These are phyloP conservation scores for Chrysopa pallens DNA, from an alignment of 1,140 invertebrate species.

Conservation along the genomic window DNA sequence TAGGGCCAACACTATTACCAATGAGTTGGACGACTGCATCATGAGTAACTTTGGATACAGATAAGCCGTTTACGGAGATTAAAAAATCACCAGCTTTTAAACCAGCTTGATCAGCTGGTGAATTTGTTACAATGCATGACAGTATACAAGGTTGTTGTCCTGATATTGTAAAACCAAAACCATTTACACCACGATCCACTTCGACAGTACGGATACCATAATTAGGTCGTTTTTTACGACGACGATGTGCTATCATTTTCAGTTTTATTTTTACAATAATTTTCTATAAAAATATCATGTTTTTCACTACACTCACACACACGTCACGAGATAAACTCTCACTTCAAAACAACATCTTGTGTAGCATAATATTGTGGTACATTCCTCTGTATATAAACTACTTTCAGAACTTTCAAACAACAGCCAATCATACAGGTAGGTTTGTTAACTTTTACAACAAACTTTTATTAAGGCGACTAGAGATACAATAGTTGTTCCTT, in stretches of 20 bases:
- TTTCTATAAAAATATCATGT: not conserved
- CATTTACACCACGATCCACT: slow-evolving; percentile 62
- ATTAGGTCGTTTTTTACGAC: slow-evolving; percentile 61
- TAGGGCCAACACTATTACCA: slow-evolving; percentile 57
- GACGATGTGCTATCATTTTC: slow-evolving; percentile 45
- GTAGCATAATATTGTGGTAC: slow-evolving; percentile 5
- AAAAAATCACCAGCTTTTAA: slow-evolving; percentile 80
- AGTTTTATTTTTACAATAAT: not conserved
- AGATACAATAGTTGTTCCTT: no score
- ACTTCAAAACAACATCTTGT: not conserved
- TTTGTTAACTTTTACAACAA: no score
- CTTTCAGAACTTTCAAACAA: slow-evolving; percentile 2
- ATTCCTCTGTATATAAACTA: slow-evolving; percentile 7
- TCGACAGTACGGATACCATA: slow-evolving; percentile 73
- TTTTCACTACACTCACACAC: not conserved
- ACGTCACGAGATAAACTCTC: not conserved
- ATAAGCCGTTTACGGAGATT: slow-evolving; percentile 76
- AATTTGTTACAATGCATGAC: slow-evolving; percentile 69
- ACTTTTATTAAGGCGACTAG: no score
- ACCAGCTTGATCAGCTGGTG: slow-evolving; percentile 69
- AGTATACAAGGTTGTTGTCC: slow-evolving; percentile 81
- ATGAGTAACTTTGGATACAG: slow-evolving; percentile 75
- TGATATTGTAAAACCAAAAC: slow-evolving; percentile 87
- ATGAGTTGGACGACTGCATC: slow-evolving; percentile 85
- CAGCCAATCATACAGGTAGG: no score